Evolutionary conservation across 2,888 invertebrate genomes (phyloP), one percentile per base, ranked within the genome.

Genomic region (Podabrus alpinus): DNA sequence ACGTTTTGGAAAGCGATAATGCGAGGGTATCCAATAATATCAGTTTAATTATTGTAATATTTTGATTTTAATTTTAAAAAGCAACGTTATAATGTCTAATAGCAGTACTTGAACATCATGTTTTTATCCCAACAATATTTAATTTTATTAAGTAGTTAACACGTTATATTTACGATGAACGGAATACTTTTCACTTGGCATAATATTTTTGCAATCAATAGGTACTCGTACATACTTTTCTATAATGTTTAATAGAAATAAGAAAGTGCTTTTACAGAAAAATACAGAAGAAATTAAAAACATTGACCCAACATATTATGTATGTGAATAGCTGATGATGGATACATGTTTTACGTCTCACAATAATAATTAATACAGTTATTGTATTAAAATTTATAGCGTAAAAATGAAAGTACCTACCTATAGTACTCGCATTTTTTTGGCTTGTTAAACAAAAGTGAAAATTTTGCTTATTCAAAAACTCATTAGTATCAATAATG

Each of bases 401-500:
- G 21, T 19, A 60, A 68, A 73, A 66, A 60, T 17, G 70, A 73
- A 73, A 70, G 73, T 73, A 45, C n/a, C 7, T n/a, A 45, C 45
- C n/a, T 45, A 45, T 7, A 45, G 45, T 45, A 15, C 24, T 61
- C 19, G 60, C 17, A 73, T 62, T 61, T 69, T 45, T 71, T 25
- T 45, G 45, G 21, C 15, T 59, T 25, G 62, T 21, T 59, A 17
- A 64, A 72, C 62, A 66, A 75, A 75, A 75, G 75, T 75, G 75
- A 75, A 75, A 71, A 75, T 68, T 59, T 15, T 62, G 17, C 29
- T 29, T 59, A 67, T 16, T 66, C 64, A 71, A 74, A 29, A 70
- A 71, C 19, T 64, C 62, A 74, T 71, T 67, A 67, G 70, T 74
- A 67, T 68, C 68, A 64, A 71, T 68, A 71, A 71, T 70, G 67